phyloP scores from a whole-genome alignment of 2,113 vertebrate genomes.

The Chrysochloris asiatica region DNA sequence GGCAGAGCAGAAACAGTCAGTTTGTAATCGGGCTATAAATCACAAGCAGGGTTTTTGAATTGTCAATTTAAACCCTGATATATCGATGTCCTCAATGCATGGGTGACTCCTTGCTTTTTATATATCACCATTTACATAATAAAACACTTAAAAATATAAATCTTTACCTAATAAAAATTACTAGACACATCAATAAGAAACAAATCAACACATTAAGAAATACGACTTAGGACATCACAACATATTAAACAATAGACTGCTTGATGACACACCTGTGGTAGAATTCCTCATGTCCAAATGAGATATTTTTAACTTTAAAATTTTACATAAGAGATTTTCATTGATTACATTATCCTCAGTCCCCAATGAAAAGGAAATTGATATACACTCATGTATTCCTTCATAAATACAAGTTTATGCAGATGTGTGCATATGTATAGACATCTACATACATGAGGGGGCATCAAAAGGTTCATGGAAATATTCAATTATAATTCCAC shows the following conservation, averaged over 20 bases:
- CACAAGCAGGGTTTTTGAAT: constrained; percentile 86
- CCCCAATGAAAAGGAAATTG: not conserved
- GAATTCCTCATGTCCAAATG: not conserved
- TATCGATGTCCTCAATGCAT: constrained; percentile 78
- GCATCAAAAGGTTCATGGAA: no score
- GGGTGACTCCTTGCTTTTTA: constrained; percentile 78
- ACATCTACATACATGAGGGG: not conserved
- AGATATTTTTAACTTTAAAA: constrained; percentile 1
- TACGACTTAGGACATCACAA: not conserved
- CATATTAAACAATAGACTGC: not conserved
- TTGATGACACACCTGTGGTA: not conserved
- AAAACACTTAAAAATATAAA: constrained; percentile 48
- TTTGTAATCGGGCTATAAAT: constrained; percentile 93
- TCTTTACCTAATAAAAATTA: constrained; percentile 50
- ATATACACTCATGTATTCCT: not conserved
- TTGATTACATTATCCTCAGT: not conserved
- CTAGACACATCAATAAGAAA: constrained; percentile 29
- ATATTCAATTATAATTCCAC: no score
- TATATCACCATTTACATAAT: constrained; percentile 72
- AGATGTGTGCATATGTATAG: not conserved
- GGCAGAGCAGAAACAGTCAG: constrained; percentile 86
- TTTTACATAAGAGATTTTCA: not conserved
- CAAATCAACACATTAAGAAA: constrained; percentile 46
- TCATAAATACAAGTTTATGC: not conserved
- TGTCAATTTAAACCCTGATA: constrained; percentile 90